phyloP scores from a whole-genome alignment of 2,888 invertebrate species.

The Artemia sinica region DNA sequence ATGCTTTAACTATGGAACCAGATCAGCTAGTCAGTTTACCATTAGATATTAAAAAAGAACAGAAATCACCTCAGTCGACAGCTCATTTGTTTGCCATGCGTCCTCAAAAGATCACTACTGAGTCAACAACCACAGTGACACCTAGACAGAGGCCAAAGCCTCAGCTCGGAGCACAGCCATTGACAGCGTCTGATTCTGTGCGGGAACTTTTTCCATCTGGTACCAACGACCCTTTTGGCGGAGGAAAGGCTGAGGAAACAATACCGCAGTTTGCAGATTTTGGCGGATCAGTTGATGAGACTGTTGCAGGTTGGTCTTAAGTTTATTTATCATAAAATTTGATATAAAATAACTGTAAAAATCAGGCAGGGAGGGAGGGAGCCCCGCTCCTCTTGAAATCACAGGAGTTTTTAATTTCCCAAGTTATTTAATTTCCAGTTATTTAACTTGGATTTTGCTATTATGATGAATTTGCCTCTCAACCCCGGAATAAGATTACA shows the following conservation, averaged over 20 bases:
- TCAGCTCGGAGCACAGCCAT: background rate
- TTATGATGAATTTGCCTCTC: too few species aligned
- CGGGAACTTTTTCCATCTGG: background rate
- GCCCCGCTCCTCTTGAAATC: too few species aligned
- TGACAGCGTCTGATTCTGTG: background rate
- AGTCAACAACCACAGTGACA: conserved; percentile 57
- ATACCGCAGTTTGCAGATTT: conserved; percentile 10
- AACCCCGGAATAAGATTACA: too few species aligned
- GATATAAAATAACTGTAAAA: too few species aligned
- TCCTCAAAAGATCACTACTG: conserved; percentile 29
- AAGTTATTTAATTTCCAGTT: too few species aligned
- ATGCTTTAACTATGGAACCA: conserved; percentile 44
- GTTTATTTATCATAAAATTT: too few species aligned
- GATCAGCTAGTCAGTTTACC: conserved; percentile 47
- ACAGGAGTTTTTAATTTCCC: too few species aligned
- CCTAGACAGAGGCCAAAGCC: conserved; percentile 52
- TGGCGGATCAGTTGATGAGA: background rate
- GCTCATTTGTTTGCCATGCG: conserved; percentile 20
- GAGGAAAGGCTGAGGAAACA: background rate
- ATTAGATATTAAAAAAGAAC: conserved; percentile 41
- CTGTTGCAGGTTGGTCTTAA: too few species aligned
- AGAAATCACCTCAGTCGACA: conserved; percentile 27
- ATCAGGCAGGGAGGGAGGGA: too few species aligned
- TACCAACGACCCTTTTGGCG: conserved; percentile 1
- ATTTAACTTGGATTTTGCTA: too few species aligned